Base-by-base conservation (phyloP, 2,888 invertebrate species). In the Hydroisotoma schaefferi region DNA sequence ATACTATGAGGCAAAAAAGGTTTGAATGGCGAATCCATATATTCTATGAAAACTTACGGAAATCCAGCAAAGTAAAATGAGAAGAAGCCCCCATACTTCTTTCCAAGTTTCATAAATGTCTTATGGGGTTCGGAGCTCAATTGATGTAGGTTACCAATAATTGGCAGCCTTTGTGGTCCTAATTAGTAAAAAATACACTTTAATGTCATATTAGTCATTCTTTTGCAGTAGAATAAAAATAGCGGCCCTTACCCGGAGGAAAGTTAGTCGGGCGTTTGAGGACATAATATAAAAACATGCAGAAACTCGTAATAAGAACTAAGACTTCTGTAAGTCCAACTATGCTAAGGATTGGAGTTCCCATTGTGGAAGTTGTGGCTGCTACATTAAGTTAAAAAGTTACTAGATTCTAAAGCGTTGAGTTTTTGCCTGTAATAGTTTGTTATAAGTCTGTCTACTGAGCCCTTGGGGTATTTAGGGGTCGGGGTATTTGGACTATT, bases 131-230 rank as follows among this genome's bases (percentile, higher is more conserved):
- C 58, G 5, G 28, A 18, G 6, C 59, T 51, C 28, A 65, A 25
- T 48, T 59, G 61, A 37, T 61, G 57, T 2, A 65, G 28, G 51
- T 65, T 65, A 15, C 65, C 65, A 22, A 61, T 58, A 4, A 65
- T 38, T 10, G 65, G 65, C 5, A 61, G 43, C 12, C 56, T 43
- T 6, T 1, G 6, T 1, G 65, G 65, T 6, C 65, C 65, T 49
- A 26, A n/a, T 23, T 22, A 27, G n/a, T 18, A 25, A 1, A 29
- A 20, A 22, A 27, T 25, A 22, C 47, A 46, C 23, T n/a, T 28
- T 23, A 47, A n/a, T 55, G 6, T 25, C 43, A 43, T 10, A 15
- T 18, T 6, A 18, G 18, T 43, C 43, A 43, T 10, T 43, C 43
- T 18, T 20, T n/a, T 43, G n/a, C 3, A 2, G 3, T 12, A n/a